Conservation (phyloP, 2,888 invertebrate species). For the Gymnocheta viridis region DNA sequence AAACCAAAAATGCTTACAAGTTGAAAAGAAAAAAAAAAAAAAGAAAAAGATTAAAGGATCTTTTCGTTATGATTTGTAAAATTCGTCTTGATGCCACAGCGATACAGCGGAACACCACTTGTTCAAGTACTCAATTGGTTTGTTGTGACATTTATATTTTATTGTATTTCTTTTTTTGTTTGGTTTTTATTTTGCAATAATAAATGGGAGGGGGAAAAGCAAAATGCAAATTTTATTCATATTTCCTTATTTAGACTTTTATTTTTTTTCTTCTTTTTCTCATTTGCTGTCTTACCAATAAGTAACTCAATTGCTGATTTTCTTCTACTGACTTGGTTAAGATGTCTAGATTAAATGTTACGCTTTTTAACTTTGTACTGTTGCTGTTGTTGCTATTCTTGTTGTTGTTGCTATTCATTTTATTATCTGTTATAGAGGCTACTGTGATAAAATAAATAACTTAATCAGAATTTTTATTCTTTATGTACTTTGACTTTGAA, state of each 20-base stretch:
- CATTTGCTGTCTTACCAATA: not conserved
- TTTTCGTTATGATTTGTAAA: constrained; percentile 28
- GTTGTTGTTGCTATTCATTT: constrained; percentile 1
- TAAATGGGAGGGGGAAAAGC: not conserved
- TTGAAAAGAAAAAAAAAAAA: no score
- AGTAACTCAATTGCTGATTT: constrained; percentile 14
- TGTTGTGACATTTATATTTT: constrained; percentile 67
- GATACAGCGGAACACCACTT: not conserved
- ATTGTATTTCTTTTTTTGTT: not conserved
- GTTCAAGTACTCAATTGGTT: constrained; percentile 42
- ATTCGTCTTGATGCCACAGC: constrained; percentile 1
- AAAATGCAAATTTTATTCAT: constrained; percentile 55
- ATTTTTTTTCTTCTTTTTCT: not conserved
- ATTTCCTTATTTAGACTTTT: constrained; percentile 14
- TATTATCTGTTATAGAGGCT: constrained; percentile 17
- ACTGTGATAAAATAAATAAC: constrained; percentile 49
- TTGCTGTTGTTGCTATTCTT: not conserved
- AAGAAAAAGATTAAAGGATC: constrained; percentile 37
- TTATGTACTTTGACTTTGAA: not conserved
- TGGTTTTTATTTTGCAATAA: not conserved
- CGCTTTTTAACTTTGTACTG: constrained; percentile 24
- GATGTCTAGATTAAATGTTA: constrained; percentile 54
- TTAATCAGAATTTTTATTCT: constrained; percentile 28
- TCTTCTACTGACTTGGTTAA: constrained; percentile 31
- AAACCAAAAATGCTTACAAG: not conserved